phyloP scores from a whole-genome alignment of 2,113 vertebrate species.

The Nothocercus nigrocapillus region DNA sequence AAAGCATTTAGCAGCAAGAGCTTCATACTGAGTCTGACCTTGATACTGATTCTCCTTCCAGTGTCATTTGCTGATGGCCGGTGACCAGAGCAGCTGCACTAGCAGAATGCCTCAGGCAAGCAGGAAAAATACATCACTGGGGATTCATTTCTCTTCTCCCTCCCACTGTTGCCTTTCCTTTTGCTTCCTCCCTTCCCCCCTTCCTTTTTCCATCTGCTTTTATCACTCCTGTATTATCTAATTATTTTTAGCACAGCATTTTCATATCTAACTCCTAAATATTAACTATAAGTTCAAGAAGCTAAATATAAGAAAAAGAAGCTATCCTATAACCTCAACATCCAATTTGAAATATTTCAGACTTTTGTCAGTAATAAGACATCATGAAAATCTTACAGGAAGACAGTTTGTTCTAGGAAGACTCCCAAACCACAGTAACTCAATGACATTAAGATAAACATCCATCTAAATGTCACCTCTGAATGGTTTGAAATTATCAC shows the following conservation, averaged over 20 bases:
- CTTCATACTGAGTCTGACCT: background rate
- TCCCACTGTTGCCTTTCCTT: background rate
- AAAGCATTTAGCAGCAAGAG: background rate
- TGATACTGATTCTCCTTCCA: background rate
- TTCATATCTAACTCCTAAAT: background rate
- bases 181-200: background rate
- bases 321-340: background rate
- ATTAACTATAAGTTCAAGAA: background rate
- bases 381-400: background rate
- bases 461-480: constrained; percentile 15
- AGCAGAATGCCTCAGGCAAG: background rate
- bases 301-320: background rate
- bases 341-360: background rate
- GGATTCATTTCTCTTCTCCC: background rate
- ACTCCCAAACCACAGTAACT: background rate
- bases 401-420: background rate
- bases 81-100: background rate
- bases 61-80: background rate
- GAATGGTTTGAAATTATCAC: background rate
- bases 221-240: background rate
- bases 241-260: background rate
- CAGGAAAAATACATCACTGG: background rate
- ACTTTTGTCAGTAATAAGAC: background rate
- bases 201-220: background rate
- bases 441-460: constrained; percentile 26